Percentiles rank a stretch among this genome's conserved stretches.
Conservation (phyloP, 2,113 vertebrate genomes). For the Halichoerus grypus region DNA sequence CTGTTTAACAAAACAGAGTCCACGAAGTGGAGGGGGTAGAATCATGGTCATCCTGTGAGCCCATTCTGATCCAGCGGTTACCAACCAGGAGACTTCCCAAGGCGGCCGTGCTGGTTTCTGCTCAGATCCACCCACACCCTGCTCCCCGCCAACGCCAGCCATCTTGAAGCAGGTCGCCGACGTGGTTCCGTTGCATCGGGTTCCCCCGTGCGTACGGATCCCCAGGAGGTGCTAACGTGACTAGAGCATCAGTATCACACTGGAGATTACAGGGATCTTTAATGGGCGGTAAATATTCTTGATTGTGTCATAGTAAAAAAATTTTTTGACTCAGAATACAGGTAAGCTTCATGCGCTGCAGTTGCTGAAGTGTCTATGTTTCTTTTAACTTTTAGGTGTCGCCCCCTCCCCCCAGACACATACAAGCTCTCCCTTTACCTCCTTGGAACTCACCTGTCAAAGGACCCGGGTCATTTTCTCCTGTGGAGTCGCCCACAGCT, state of each 20-base stretch:
- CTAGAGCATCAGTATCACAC: neutral
- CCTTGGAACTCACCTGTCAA: neutral
- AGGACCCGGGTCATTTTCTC: neutral
- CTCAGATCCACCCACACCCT: too few relatives aligned
- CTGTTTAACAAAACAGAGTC: neutral
- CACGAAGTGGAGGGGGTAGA: neutral
- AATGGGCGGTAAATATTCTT: neutral
- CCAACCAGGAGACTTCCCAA: accelerated
- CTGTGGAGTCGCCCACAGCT: neutral
- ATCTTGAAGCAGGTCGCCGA: accelerated
- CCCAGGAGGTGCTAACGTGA: neutral
- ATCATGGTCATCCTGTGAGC: accelerated
- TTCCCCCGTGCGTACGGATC: accelerated
- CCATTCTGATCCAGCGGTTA: too few relatives aligned
- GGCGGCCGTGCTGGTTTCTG: neutral
- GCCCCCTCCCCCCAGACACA: accelerated
- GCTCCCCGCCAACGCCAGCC: accelerated
- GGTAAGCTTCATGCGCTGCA: neutral
- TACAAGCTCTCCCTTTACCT: neutral
- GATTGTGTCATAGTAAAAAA: accelerated
- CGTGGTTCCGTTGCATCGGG: accelerated
- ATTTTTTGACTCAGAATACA: too few relatives aligned
- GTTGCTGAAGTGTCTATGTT: neutral
- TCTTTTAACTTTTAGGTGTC: neutral
- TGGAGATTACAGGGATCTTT: accelerated